Evolutionary conservation across 2,797 vertebrate genomes (phyloP).

Genomic region (Dipus sagitta): DNA sequence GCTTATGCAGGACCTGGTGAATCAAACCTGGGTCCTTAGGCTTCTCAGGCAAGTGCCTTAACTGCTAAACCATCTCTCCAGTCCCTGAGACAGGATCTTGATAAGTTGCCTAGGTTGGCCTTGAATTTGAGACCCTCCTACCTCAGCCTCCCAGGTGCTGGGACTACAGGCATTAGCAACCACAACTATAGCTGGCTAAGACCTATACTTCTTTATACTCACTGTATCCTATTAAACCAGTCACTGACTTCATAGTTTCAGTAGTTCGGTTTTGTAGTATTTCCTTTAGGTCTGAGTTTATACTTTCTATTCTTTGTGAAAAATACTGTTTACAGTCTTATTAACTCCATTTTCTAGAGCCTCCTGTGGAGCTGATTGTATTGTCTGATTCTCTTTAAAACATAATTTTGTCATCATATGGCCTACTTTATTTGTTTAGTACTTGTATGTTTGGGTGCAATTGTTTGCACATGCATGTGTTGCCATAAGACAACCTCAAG

Average conservation of each 20-base stretch:
- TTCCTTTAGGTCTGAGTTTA: constrained; percentile 50
- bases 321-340: constrained; percentile 18
- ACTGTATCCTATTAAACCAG: background rate
- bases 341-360: constrained; percentile 1
- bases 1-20: too few species aligned
- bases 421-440: background rate
- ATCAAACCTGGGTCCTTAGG: too few species aligned
- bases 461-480: too few species aligned
- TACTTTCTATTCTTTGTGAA: constrained; percentile 38
- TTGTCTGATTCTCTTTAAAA: constrained; percentile 28
- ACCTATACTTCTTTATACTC: background rate
- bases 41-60: too few species aligned
- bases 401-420: constrained; percentile 30
- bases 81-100: background rate
- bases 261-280: background rate
- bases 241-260: constrained; percentile 39
- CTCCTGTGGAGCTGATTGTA: background rate
- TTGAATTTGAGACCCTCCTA: background rate
- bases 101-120: background rate
- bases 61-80: too few species aligned
- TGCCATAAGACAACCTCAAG: too few species aligned
- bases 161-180: background rate
- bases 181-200: background rate
- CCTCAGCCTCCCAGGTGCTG: background rate
- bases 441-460: too few species aligned